A percentile compares a stretch with the other conserved stretches of the same genome.
phyloP scores from a whole-genome alignment of 2,888 invertebrate species.

The Timema cristinae region DNA sequence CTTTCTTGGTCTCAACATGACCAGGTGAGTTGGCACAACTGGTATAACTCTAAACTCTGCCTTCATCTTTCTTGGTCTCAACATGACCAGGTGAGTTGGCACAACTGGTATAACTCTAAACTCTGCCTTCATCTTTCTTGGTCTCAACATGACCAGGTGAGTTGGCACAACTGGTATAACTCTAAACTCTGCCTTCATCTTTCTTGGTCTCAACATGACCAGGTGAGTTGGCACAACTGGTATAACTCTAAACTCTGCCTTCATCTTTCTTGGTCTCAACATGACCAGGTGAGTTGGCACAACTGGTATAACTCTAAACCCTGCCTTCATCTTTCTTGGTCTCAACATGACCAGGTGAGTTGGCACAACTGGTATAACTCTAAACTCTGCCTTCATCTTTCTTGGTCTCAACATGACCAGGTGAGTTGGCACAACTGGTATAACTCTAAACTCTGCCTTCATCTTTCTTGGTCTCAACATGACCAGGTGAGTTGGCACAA shows the following conservation, averaged over 20 bases:
- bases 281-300: slow-evolving; percentile 47
- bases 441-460: slow-evolving; percentile 61
- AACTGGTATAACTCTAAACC: slow-evolving; percentile 45
- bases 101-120: slow-evolving; percentile 39
- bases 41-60: slow-evolving; percentile 55
- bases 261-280: slow-evolving; percentile 65
- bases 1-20: slow-evolving; percentile 61
- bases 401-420: slow-evolving; percentile 60
- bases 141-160: slow-evolving; percentile 58
- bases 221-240: slow-evolving; percentile 43
- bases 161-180: slow-evolving; percentile 22
- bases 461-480: slow-evolving; percentile 64
- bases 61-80: slow-evolving; percentile 63
- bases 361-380: background rate
- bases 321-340: slow-evolving; percentile 64
- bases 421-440: slow-evolving; percentile 39
- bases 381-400: slow-evolving; percentile 66
- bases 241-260: slow-evolving; percentile 57
- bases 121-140: slow-evolving; percentile 65
- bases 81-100: slow-evolving; percentile 51
- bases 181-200: slow-evolving; percentile 66
- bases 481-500: slow-evolving; percentile 45
- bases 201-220: slow-evolving; percentile 60
- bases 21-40: slow-evolving; percentile 45
- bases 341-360: slow-evolving; percentile 56